A percentile compares a stretch with the other conserved stretches of the same genome.
phyloP scores from a whole-genome alignment of 2,797 vertebrate species.

The Caiman crocodilus region DNA sequence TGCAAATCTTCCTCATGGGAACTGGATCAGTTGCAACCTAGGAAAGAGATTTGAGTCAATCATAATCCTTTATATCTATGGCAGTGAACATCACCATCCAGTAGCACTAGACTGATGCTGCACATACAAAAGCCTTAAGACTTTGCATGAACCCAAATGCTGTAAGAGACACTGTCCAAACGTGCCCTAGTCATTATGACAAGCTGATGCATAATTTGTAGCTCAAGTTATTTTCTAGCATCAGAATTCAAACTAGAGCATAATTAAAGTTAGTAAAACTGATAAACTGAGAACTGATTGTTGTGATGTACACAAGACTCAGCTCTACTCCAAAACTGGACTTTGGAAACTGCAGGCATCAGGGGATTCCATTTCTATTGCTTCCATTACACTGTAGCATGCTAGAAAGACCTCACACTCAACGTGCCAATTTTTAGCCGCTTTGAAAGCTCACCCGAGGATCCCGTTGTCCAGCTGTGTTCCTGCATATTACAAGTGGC shows the following conservation, averaged over 20 bases:
- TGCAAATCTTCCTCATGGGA: slow-evolving; percentile 94
- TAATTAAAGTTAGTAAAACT: not conserved
- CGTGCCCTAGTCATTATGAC: not conserved
- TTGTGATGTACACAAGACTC: not conserved
- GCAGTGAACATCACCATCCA: not conserved
- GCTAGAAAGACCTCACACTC: not conserved
- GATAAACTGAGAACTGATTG: not conserved
- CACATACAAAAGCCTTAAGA: not conserved
- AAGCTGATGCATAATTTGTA: not conserved
- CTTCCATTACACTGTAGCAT: not conserved
- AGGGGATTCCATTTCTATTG: not conserved
- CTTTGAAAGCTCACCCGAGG: slow-evolving; percentile 27
- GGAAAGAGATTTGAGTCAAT: not conserved
- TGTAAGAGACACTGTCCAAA: not conserved
- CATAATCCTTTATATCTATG: not conserved
- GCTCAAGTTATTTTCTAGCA: not conserved
- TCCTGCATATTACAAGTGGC: not conserved
- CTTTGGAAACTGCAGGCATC: not conserved
- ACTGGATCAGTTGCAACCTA: slow-evolving; percentile 81
- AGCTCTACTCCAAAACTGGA: not conserved
- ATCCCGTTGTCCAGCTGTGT: not conserved
- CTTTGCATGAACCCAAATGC: not conserved
- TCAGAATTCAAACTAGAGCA: not conserved
- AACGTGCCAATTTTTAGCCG: not conserved
- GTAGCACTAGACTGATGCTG: not conserved